Evolutionary conservation across 2,888 invertebrate genomes (phyloP).

Genomic region (Stenotaenia linearis): DNA sequence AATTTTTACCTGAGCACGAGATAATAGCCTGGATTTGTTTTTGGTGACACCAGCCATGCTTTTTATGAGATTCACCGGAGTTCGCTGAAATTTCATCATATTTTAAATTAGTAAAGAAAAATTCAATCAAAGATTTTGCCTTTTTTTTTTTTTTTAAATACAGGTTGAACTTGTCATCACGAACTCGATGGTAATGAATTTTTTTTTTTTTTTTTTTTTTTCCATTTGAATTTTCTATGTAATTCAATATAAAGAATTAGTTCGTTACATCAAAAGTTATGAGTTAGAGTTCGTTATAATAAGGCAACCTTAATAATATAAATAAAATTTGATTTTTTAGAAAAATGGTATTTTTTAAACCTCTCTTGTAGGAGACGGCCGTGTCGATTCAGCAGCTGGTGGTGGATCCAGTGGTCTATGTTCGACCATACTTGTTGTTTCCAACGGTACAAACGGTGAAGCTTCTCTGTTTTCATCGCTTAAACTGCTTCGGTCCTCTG

Average conservation of each 20-base stretch:
- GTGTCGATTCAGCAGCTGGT: not conserved
- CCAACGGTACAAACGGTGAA: not conserved
- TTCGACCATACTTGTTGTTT: not conserved
- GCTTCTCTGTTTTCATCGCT: constrained; percentile 17
- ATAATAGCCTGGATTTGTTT: not conserved
- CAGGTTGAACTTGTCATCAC: too few species aligned
- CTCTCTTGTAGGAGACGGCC: not conserved
- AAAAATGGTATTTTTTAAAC: too few species aligned
- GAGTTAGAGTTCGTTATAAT: too few species aligned
- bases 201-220: too few species aligned
- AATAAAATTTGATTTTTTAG: too few species aligned
- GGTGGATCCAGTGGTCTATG: not conserved
- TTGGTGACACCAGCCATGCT: not conserved
- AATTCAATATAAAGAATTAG: too few species aligned
- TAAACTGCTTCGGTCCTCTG: not conserved
- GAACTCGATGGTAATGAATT: too few species aligned
- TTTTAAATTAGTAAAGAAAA: too few species aligned
- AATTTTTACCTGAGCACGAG: not conserved
- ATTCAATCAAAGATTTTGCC: too few species aligned
- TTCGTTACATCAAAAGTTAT: too few species aligned
- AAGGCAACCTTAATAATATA: not conserved
- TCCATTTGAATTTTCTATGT: too few species aligned
- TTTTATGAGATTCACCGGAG: not conserved
- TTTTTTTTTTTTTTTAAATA: too few species aligned
- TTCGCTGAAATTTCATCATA: not conserved